Evolutionary conservation across 2,797 vertebrate species (phyloP).

Genomic region (Erpetoichthys calabaricus): DNA sequence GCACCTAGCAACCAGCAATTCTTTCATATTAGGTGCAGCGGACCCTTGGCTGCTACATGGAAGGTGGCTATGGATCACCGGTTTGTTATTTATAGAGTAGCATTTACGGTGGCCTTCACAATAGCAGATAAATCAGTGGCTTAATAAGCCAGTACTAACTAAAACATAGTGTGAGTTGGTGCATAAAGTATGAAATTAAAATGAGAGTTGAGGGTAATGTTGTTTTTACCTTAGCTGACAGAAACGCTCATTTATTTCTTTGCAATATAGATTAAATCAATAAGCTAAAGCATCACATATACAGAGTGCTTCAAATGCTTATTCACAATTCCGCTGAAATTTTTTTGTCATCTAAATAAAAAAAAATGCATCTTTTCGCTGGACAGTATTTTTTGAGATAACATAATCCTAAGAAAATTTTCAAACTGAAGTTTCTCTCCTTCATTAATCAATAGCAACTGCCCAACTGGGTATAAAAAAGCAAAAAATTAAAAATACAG

Average conservation of each 20-base stretch:
- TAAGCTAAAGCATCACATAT: no score
- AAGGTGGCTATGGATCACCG: conserved; percentile 64
- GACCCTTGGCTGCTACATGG: conserved; percentile 44
- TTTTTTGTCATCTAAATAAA: no score
- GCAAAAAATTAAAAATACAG: no score
- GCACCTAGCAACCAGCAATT: conserved; percentile 68
- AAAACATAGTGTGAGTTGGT: conserved; percentile 35
- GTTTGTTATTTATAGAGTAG: conserved; percentile 67
- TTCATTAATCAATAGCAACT: no score
- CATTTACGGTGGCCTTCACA: conserved; percentile 55
- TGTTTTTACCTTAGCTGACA: conserved; percentile 26
- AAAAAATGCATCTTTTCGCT: no score
- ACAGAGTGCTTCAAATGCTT: no score
- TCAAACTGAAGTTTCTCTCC: no score
- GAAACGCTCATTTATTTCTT: conserved; percentile 22
- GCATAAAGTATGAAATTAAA: conserved; percentile 50
- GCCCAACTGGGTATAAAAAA: no score
- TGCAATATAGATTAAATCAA: neutral
- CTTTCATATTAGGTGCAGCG: conserved; percentile 53
- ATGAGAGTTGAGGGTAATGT: conserved; percentile 29
- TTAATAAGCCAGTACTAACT: conserved; percentile 54
- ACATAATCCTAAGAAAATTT: no score
- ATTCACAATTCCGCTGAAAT: no score
- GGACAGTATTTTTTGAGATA: no score
- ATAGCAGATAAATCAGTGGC: conserved; percentile 65